Base-by-base conservation (phyloP, 2,113 vertebrate species). In the Acanthochromis polyacanthus region DNA sequence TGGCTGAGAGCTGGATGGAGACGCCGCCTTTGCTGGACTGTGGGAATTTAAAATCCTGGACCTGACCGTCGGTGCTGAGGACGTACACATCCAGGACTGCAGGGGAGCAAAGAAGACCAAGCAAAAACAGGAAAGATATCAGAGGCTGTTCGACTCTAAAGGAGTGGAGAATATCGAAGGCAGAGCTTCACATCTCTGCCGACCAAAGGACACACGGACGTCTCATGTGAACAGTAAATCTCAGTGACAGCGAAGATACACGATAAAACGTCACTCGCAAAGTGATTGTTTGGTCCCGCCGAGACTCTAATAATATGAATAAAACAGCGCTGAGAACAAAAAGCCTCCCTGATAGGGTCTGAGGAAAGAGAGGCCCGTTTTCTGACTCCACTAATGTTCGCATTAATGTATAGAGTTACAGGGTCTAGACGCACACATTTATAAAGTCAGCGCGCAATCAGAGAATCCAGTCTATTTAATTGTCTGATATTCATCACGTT, bases 11-110 rank as follows among this genome's bases (percentile, higher is more conserved):
- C 82, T 99, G 98, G 87, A 99, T 97, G 0, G 97, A 99, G 90
- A 98, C 95, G 52, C 97, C 96, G 63, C 94, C 96, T 88, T 96
- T 96, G 91, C 95, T 96, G 81, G 96, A 95, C 86, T 99, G 96
- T 90, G 98, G 98, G 93, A 99, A 99, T 93, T 95, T 96, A 85
- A 99, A 98, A 90, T 99, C 98, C 86, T 99, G 97, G 88, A 99
- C 97, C 88, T 99, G 98, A 75, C 98, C 98, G 82, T 99, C 98
- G 5, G 98, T 99, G 91, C 96, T 98, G 83, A 99, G 96, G 8
- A 99, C 97, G 30, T 97, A 97, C 82, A 99, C 97, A 89, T 99
- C 97, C 83, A 99, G 93, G 91, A 99, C 98, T 99, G 90, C 75
- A 55, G 50, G 32, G 45, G 25, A 51, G 38, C 45, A 25, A 46